Conservation (phyloP, 1,140 invertebrate species). For the Dendrolimus punctatus region DNA sequence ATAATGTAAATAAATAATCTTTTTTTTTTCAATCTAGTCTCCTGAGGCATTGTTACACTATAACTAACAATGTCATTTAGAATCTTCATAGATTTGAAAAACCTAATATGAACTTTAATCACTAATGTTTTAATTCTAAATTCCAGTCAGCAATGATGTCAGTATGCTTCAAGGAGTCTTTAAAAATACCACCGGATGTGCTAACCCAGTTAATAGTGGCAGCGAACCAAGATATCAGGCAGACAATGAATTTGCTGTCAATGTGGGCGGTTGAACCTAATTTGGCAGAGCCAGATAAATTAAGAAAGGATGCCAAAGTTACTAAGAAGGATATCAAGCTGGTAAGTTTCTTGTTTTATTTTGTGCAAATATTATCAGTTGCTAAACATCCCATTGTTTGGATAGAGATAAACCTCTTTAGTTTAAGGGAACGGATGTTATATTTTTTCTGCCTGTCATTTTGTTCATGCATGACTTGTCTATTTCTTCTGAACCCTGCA, state of each 20-base stretch:
- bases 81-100: too few species aligned
- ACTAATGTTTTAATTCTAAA: slow-evolving; percentile 1
- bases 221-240: slow-evolving; percentile 94
- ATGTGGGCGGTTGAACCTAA: slow-evolving; percentile 79
- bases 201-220: slow-evolving; percentile 89
- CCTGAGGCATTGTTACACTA: too few species aligned
- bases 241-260: slow-evolving; percentile 91
- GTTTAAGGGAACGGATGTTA: too few species aligned
- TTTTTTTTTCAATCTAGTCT: too few species aligned
- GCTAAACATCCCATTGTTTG: too few species aligned
- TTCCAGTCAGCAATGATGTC: slow-evolving; percentile 88
- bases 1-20: too few species aligned
- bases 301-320: slow-evolving; percentile 71
- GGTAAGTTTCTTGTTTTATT: slow-evolving; percentile 57
- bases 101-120: too few species aligned
- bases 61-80: too few species aligned
- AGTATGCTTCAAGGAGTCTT: slow-evolving; percentile 92
- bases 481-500: too few species aligned
- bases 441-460: too few species aligned
- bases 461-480: too few species aligned
- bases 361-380: neutral
- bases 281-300: slow-evolving; percentile 63
- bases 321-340: slow-evolving; percentile 89
- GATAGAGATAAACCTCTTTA: too few species aligned
- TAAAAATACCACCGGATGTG: slow-evolving; percentile 85